A percentile compares a stretch with the other conserved stretches of the same genome.
phyloP scores from a whole-genome alignment of 2,888 invertebrate genomes.

The Meandrusa payeni region DNA sequence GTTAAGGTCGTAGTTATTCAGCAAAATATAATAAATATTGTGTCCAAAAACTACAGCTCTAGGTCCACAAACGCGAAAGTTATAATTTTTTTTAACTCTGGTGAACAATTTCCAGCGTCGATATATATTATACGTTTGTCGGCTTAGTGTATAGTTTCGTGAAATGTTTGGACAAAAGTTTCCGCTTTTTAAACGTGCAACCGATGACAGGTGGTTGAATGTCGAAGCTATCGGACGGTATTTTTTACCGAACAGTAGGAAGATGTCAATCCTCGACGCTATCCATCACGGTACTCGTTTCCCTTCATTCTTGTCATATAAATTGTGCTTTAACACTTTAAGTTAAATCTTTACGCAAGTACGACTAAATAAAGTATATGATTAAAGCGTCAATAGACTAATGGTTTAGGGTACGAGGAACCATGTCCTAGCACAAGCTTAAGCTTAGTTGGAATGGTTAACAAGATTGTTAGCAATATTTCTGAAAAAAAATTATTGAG shows the following conservation, averaged over 20 bases:
- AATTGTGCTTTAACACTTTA: constrained; percentile 51
- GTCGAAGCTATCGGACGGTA: constrained; percentile 42
- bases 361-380: neutral
- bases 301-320: constrained; percentile 57
- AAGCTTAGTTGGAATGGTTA: no score
- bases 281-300: constrained; percentile 69
- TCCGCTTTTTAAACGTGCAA: constrained; percentile 25
- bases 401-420: no score
- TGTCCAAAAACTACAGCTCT: no score
- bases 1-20: no score
- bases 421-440: no score
- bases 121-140: constrained; percentile 12
- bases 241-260: constrained; percentile 71
- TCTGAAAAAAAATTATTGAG: no score
- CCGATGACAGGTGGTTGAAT: constrained; percentile 38
- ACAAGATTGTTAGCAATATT: no score
- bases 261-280: constrained; percentile 69
- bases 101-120: no score
- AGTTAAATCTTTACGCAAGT: constrained; percentile 11
- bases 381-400: no score
- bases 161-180: constrained; percentile 25
- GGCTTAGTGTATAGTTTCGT: constrained; percentile 14
- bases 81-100: no score
- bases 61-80: no score
- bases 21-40: no score